phyloP scores from a whole-genome alignment of 2,888 invertebrate species.

The Xylocampa areola region DNA sequence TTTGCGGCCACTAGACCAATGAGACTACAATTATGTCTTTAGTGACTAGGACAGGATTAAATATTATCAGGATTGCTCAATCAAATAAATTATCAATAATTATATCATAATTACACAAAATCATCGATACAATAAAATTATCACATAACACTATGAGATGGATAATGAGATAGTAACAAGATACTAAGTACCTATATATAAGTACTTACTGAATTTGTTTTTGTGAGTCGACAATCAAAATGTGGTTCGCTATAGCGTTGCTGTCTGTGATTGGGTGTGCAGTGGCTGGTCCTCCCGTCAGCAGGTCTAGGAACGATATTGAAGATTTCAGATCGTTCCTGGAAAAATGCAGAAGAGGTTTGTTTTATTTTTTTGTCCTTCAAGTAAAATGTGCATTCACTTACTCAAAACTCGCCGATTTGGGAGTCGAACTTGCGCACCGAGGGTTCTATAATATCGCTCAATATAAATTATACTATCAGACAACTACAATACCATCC shows the following conservation, averaged over 20 bases:
- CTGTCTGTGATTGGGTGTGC: slow-evolving; percentile 60
- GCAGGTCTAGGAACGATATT: slow-evolving; percentile 65
- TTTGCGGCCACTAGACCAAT: too few species aligned
- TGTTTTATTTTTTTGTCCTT: slow-evolving; percentile 31
- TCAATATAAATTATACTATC: too few species aligned
- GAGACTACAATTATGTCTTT: too few species aligned
- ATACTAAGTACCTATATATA: too few species aligned
- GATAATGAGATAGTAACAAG: slow-evolving; percentile 30
- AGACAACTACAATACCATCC: too few species aligned
- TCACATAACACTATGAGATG: too few species aligned
- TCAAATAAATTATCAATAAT: slow-evolving; percentile 6
- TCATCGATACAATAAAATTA: not conserved
- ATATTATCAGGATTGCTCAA: too few species aligned
- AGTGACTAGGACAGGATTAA: too few species aligned
- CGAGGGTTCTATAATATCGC: too few species aligned
- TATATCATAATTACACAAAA: not conserved
- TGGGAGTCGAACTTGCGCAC: too few species aligned
- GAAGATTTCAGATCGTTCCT: slow-evolving; percentile 67
- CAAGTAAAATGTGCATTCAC: too few species aligned
- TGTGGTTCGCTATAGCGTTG: slow-evolving; percentile 58
- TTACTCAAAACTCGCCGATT: too few species aligned
- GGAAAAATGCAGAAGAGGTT: slow-evolving; percentile 67
- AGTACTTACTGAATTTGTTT: not conserved
- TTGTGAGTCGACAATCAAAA: slow-evolving; percentile 25
- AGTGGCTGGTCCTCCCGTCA: slow-evolving; percentile 62